These are phyloP conservation scores for Gymnoscopelus microlampas DNA, from an alignment of 2,797 vertebrate species.

Conservation along the genomic window DNA sequence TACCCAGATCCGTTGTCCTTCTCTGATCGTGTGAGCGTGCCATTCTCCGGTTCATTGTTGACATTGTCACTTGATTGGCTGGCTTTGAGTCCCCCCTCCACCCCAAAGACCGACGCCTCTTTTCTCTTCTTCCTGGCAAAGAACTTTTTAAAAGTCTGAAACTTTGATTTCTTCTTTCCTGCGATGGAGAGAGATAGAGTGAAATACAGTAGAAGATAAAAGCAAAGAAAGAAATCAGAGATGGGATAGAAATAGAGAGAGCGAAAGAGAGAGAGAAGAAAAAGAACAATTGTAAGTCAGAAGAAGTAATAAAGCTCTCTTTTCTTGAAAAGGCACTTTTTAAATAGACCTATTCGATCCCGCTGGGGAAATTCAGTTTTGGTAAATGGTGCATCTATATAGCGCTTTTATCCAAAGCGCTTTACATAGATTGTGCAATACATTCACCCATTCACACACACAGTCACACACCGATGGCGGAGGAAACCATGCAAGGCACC, in stretches of 20 bases:
- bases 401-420: too few relatives aligned
- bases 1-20: slow-evolving; percentile 79
- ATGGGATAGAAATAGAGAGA: background rate
- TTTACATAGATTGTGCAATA: too few relatives aligned
- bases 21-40: slow-evolving; percentile 67
- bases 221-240: background rate
- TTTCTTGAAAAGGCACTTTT: too few relatives aligned
- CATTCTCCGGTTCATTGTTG: slow-evolving; percentile 72
- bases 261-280: too few relatives aligned
- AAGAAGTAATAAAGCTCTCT: too few relatives aligned
- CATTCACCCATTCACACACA: too few relatives aligned
- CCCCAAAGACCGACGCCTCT: slow-evolving; percentile 63
- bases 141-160: slow-evolving; percentile 91
- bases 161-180: slow-evolving; percentile 96
- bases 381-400: too few relatives aligned
- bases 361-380: too few relatives aligned
- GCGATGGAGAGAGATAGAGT: slow-evolving; percentile 2
- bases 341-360: too few relatives aligned
- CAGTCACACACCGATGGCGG: too few relatives aligned
- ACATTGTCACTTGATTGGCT: slow-evolving; percentile 86
- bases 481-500: too few relatives aligned
- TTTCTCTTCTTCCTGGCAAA: slow-evolving; percentile 93
- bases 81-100: slow-evolving; percentile 75
- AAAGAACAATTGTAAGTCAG: too few relatives aligned
- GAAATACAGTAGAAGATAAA: background rate